A percentile compares a stretch with the other conserved stretches of the same genome.
Evolutionary conservation across 1,140 invertebrate species (phyloP).

Genomic region (Cydia amplana): DNA sequence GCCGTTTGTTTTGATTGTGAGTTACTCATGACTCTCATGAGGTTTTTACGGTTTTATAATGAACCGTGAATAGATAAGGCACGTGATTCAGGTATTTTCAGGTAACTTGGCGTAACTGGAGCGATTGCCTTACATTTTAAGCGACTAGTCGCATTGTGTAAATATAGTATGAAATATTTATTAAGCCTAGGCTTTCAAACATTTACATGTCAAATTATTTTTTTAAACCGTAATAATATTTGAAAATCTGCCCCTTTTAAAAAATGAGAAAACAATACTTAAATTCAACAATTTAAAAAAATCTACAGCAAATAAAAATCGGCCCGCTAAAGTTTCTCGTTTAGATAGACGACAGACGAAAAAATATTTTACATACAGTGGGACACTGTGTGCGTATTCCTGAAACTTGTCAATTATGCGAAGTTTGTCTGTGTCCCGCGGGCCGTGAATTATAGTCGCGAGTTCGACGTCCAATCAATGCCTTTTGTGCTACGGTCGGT

Average conservation of each 20-base stretch:
- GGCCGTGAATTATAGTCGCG: neutral
- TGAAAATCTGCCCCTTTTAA: no score
- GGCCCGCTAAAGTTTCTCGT: no score
- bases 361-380: neutral
- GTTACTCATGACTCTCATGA: neutral
- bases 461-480: constrained; percentile 4
- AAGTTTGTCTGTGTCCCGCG: constrained; percentile 10
- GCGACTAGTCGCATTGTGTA: neutral
- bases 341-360: neutral
- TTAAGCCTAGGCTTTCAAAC: no score
- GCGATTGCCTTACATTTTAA: neutral
- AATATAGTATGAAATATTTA: no score
- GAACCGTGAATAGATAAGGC: constrained; percentile 7
- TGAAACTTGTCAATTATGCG: neutral
- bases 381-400: neutral
- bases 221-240: no score
- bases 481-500: neutral
- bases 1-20: neutral
- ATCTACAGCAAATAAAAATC: no score
- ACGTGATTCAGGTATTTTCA: neutral
- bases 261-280: no score
- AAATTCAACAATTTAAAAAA: no score
- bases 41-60: neutral
- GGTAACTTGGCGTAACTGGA: neutral
- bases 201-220: no score